Conservation (phyloP, 1,140 invertebrate genomes). For the Mamestra configurata region DNA sequence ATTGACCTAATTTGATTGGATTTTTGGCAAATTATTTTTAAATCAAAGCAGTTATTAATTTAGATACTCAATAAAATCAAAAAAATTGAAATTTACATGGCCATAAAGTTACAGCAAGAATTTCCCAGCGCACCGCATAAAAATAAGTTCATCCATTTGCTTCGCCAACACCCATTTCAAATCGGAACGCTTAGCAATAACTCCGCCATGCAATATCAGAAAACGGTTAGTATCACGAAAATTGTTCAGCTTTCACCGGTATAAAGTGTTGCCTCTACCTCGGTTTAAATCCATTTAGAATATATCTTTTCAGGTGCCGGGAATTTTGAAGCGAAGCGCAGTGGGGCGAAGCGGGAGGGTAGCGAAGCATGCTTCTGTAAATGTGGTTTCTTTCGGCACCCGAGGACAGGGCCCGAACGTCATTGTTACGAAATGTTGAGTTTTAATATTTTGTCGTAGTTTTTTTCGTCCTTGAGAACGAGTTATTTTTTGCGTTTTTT, state of each 20-base stretch:
- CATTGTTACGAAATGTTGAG: neutral
- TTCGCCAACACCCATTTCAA: slow-evolving; percentile 23
- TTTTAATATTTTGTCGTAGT: neutral
- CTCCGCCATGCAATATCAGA: slow-evolving; percentile 25
- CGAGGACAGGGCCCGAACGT: neutral
- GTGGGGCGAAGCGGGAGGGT: neutral
- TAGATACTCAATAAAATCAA: neutral
- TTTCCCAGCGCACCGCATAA: neutral
- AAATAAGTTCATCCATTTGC: slow-evolving; percentile 34
- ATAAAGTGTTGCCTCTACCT: slow-evolving; percentile 41
- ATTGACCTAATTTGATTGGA: neutral
- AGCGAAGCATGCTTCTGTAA: slow-evolving; percentile 7
- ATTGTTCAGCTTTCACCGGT: slow-evolving; percentile 43
- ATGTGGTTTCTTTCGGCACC: slow-evolving; percentile 22
- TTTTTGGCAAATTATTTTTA: neutral
- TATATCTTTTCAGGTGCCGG: slow-evolving; percentile 39
- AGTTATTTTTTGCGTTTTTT: neutral
- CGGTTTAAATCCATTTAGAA: slow-evolving; percentile 49
- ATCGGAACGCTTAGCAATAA: slow-evolving; percentile 44
- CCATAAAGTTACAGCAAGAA: neutral
- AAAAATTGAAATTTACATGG: neutral
- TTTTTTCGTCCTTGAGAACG: neutral
- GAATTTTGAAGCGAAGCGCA: slow-evolving; percentile 39
- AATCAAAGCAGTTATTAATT: neutral
- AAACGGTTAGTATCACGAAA: slow-evolving; percentile 46